Evolutionary conservation across 2,113 vertebrate genomes (phyloP).

Genomic region (Nerophis lumbriciformis): DNA sequence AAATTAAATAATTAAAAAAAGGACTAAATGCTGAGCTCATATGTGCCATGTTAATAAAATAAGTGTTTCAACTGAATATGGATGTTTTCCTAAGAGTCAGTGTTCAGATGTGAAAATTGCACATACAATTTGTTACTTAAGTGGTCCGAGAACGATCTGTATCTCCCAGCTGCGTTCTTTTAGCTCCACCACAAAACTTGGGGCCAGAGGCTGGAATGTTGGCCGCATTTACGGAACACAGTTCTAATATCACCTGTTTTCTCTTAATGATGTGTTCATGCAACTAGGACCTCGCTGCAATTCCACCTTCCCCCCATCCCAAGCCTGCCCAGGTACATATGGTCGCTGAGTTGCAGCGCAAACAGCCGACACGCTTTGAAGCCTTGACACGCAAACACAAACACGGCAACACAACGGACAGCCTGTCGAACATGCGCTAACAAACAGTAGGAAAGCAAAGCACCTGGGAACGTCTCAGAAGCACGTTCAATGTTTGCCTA

Average conservation of each 20-base stretch:
- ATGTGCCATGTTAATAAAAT: too few relatives aligned
- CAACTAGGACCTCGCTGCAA: too few relatives aligned
- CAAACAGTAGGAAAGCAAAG: conserved; percentile 19
- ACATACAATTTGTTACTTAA: not conserved
- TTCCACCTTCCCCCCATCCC: conserved; percentile 9
- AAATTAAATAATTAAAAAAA: too few relatives aligned
- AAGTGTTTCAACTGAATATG: too few relatives aligned
- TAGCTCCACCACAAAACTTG: conserved; percentile 20
- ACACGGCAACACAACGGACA: conserved; percentile 6
- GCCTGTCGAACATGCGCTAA: conserved; percentile 5
- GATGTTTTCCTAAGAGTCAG: too few relatives aligned
- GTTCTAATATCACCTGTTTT: too few relatives aligned
- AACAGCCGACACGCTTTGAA: conserved; percentile 52
- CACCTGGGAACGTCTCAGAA: not conserved
- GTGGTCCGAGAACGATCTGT: conserved; percentile 40
- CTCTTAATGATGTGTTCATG: too few relatives aligned
- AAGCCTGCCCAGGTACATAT: conserved; percentile 25
- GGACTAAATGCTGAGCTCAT: too few relatives aligned
- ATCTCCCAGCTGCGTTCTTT: conserved; percentile 33
- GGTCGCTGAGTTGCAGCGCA: conserved; percentile 45
- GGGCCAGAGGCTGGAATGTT: conserved; percentile 30
- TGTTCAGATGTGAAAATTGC: too few relatives aligned
- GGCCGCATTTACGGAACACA: conserved; percentile 30
- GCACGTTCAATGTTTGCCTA: not conserved
- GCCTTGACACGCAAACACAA: conserved; percentile 25